phyloP scores from a whole-genome alignment of 2,113 vertebrate species.

The Phodopus roborovskii region DNA sequence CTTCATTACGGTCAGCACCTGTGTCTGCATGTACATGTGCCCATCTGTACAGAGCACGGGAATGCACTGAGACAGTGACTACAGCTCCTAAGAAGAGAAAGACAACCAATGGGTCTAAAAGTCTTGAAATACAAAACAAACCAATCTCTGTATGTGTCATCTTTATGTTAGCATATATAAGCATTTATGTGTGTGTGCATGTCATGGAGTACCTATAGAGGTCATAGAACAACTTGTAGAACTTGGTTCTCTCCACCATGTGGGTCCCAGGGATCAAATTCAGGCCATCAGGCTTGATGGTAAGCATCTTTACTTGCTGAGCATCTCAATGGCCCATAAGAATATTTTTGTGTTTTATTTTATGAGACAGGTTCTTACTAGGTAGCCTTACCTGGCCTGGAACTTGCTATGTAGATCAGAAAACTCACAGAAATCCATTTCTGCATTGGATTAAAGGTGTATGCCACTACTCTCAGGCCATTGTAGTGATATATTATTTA shows the following conservation, averaged over 20 bases:
- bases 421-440: not conserved
- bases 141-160: not conserved
- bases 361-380: not conserved
- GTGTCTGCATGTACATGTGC: not conserved
- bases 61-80: not conserved
- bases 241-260: not conserved
- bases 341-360: not conserved
- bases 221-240: not conserved
- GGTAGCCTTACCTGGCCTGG: not conserved
- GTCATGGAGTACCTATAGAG: too few species aligned
- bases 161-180: slow-evolving; percentile 16
- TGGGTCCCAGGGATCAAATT: not conserved
- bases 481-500: too few species aligned
- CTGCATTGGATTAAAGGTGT: not conserved
- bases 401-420: not conserved
- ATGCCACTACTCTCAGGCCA: too few species aligned
- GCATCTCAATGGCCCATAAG: too few species aligned
- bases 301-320: too few species aligned
- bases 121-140: not conserved
- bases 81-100: not conserved
- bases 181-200: not conserved
- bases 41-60: not conserved
- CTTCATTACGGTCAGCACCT: not conserved
- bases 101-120: not conserved
- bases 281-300: not conserved